A percentile compares a stretch with the other conserved stretches of the same genome.
Conservation (phyloP, 2,888 invertebrate species). For the Agrypnus murinus region DNA sequence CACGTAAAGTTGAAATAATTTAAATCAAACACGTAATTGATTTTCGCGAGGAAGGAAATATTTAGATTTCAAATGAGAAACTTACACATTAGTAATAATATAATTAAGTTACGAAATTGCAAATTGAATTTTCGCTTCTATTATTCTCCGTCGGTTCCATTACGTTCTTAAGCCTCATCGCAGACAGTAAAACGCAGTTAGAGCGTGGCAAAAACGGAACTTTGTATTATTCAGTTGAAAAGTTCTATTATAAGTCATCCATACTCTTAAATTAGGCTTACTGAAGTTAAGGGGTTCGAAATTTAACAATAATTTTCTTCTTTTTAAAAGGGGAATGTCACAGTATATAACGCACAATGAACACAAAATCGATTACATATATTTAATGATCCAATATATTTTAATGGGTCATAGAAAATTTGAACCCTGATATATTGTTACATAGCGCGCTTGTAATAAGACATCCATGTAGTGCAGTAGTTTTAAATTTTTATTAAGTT, state of each 20-base stretch:
- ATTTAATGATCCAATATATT: constrained; percentile 65
- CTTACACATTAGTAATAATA: constrained; percentile 35
- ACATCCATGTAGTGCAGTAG: too few species aligned
- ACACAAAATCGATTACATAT: constrained; percentile 58
- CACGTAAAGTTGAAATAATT: too few species aligned
- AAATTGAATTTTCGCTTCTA: constrained; percentile 51
- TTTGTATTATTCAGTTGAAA: constrained; percentile 64
- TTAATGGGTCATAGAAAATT: constrained; percentile 62
- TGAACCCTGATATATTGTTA: constrained; percentile 24
- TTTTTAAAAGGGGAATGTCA: too few species aligned
- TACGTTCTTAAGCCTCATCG: constrained; percentile 38
- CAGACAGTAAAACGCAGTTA: constrained; percentile 50
- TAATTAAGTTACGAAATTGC: constrained; percentile 47
- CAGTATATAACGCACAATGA: constrained; percentile 44
- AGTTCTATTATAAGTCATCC: constrained; percentile 65
- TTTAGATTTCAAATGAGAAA: constrained; percentile 33
- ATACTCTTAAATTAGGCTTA: constrained; percentile 66
- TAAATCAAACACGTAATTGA: constrained; percentile 12
- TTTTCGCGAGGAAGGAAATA: constrained; percentile 21
- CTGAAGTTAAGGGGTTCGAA: constrained; percentile 57
- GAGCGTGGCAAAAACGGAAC: constrained; percentile 59
- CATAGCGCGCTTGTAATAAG: too few species aligned
- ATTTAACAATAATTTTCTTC: constrained; percentile 37
- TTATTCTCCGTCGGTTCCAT: constrained; percentile 49
- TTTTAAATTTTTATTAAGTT: too few species aligned